Base-by-base conservation (phyloP, 2,888 invertebrate genomes). In the Synanthedon tipuliformis region DNA sequence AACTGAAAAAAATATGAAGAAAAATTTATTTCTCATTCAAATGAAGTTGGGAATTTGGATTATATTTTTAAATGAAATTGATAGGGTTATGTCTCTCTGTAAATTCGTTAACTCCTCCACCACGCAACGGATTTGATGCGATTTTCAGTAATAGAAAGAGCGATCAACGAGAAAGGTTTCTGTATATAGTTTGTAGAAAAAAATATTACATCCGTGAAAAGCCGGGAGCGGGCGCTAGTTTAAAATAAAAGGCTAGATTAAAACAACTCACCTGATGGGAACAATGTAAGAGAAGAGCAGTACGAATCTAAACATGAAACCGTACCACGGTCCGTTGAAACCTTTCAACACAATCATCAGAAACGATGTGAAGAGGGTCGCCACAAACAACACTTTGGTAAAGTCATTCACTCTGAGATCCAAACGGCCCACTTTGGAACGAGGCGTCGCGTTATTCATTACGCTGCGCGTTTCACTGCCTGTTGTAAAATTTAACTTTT, bases 211-310 rank as follows among this genome's bases (percentile, higher is more conserved):
- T 34, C 15, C 51, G 1, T 4, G 23, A 4, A 23, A 23, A 23
- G 23, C 23, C 1, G 23, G 23, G 4, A 23, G 18, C 4, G 8
- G 7, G 15, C 48, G 23, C n/a, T 4, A 50, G 10, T 8, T 34
- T 34, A 10, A 34, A 34, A 34, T 10, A 34, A 34, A 41, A 34
- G 10, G 0, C 34, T 34, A 23, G 34, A 34, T 34, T 34, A 8
- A 34, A 10, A 34, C 10, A 49, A 64, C 83, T 87, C 67, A 94
- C 93, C 95, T 95, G 65, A 99, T 97, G 13, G 99, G 99, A 71
- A 99, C 98, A 66, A 99, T 99, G 84, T 99, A 99, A 0, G 99
- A 99, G 87, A 99, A 99, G 15, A 99, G 90, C 49, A 99, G 89
- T 52, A 99, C 92, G 73, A 99, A 99, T 69, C 99, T 90, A 87